Evolutionary conservation across 1,140 invertebrate species (phyloP), one percentile per base, ranked within the genome.

Genomic region (Drosophila pallidifrons): DNA sequence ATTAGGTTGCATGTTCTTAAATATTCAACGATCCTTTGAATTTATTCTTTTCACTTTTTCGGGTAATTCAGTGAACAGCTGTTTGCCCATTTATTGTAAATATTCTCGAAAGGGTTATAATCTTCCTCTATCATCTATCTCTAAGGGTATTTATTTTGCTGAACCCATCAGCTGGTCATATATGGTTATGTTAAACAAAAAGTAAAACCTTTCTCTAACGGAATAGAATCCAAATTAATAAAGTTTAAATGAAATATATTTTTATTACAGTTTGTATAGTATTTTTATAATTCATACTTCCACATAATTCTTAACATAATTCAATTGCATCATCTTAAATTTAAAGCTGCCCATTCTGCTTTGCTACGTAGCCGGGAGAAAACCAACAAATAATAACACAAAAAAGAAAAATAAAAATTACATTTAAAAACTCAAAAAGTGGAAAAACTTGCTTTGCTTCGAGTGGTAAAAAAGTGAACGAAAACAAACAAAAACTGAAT

Each of bases 381-480:
- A 28, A 25, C 35, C 4, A 52, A 41, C 15, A 13, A 38, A 41
- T 41, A 43, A 13, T 43, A 52, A 41, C 46, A 65, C 61, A 52
- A 28, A 45, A 13, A n/a, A 13, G 11, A 8, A 66, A 52, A 69
- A 59, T 45, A 68, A 71, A 69, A 71, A 71, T 45, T 66, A 41
- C 73, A 75, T 77, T 72, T 66, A 59, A 79, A 77, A 88, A 77
- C 83, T 72, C 51, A 65, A 75, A 80, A 72, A 82, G 83, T 72
- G 66, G 28, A 71, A 87, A 79, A 87, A 87, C 73, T 87, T 72
- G 67, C 38, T 63, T 77, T 79, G 74, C 77, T 75, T 54, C 25
- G 43, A 87, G 72, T 77, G 57, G 35, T 63, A 58, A 58, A 72
- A 67, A 74, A 25, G 20, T 25, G 20, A 25, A 73, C 2, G 35